These are phyloP conservation scores for Buathra laborator DNA, from an alignment of 2,888 invertebrate species.

Conservation along the genomic window DNA sequence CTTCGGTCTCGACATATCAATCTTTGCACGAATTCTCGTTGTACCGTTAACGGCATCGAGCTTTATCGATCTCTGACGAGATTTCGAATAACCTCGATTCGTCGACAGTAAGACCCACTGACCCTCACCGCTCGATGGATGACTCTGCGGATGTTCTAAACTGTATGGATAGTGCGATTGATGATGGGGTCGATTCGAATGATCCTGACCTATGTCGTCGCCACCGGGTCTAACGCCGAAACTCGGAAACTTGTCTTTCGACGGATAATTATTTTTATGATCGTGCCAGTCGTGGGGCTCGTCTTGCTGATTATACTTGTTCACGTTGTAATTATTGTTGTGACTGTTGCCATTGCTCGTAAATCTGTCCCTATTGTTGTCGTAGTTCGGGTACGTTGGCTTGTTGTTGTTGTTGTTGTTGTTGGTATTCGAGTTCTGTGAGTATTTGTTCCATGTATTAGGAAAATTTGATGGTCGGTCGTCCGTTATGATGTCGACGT, in stretches of 20 bases:
- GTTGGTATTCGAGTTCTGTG: constrained; percentile 60
- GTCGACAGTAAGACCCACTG: constrained; percentile 93
- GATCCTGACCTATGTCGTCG: constrained; percentile 9
- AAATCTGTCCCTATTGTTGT: constrained; percentile 73
- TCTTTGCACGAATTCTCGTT: constrained; percentile 18
- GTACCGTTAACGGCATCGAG: constrained; percentile 76
- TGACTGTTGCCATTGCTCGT: constrained; percentile 52
- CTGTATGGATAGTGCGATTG: constrained; percentile 86
- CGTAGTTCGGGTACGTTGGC: constrained; percentile 67
- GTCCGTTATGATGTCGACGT: constrained; percentile 87
- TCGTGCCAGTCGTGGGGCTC: constrained; percentile 76
- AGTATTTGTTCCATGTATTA: constrained; percentile 78
- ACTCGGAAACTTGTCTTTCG: constrained; percentile 72
- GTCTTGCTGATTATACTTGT: constrained; percentile 64
- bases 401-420: constrained; percentile 36
- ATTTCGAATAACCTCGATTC: constrained; percentile 89
- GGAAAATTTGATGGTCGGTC: constrained; percentile 87
- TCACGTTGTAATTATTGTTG: constrained; percentile 53
- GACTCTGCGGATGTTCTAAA: constrained; percentile 86
- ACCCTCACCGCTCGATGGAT: constrained; percentile 90
- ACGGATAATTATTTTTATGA: constrained; percentile 71
- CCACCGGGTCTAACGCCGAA: constrained; percentile 70
- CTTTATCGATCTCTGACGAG: constrained; percentile 84
- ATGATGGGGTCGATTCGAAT: constrained; percentile 75
- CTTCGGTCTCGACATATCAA: constrained; percentile 11